Base-by-base conservation (phyloP, 2,113 vertebrate species). In the Aptenodytes forsteri region DNA sequence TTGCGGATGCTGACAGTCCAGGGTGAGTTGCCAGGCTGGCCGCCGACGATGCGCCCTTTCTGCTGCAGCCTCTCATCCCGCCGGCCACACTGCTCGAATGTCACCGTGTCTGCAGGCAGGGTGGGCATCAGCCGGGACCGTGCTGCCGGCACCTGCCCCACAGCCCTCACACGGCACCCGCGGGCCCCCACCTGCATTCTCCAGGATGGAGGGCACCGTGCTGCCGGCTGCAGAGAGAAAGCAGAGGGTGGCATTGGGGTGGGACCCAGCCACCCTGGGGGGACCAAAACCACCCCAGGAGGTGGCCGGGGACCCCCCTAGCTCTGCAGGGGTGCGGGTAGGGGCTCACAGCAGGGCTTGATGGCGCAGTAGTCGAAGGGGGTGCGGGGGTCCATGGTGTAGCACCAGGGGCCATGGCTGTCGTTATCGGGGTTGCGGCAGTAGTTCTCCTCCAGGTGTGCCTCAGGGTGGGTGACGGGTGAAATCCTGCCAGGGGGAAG, bases 311-410 rank as follows among this genome's bases (percentile, higher is more conserved):
- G 65, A 52, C 15, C 36, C 30, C 58, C 44, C 10, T 5, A 34
- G 79, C 23, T 80, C 49, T 8, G 49, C 32, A 52, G 64, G 56
- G 44, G 23, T 38, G 17, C 1, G 2, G 62, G 47, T 5, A 23
- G 32, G 23, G 47, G 17, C 96, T 97, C 72, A 97, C 96, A 91
- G 65, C 99, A 99, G 76, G 98, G 98, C 69, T 98, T 98, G 94
- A 99, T 98, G 29, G 99, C 99, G 4, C 99, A 99, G 97, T 99
- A 99, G 98, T 99, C 99, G 38, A 99, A 99, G 42, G 99, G 98
- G 2, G 99, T 99, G 49, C 98, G 98, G 8, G 99, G 99, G 91
- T 99, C 99, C 5, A 97, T 98, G 71, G 99, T 99, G 96, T 99
- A 99, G 97, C 99, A 99, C 99, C 99, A 99, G 82, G 99, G 99